Conservation (phyloP, 2,113 vertebrate species). For the Lasiurus borealis region DNA sequence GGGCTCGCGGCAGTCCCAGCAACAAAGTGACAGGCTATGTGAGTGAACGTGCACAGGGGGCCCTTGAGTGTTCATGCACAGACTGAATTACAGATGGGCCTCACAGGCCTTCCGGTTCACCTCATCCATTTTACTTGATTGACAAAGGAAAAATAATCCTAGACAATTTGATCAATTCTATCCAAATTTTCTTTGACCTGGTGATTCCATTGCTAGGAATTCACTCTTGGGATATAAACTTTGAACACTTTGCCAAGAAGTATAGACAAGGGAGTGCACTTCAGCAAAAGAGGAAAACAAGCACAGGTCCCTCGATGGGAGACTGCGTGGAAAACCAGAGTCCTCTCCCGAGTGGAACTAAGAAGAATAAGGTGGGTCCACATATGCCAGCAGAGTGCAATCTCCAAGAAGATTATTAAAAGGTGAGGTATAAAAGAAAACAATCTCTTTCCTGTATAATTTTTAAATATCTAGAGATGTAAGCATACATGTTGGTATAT, state of each 20-base stretch:
- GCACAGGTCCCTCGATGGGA: neutral
- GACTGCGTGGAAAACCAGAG: neutral
- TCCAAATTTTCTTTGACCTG: slow-evolving; percentile 5
- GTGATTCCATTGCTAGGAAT: neutral
- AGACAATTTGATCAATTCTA: neutral
- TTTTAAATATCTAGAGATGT: slow-evolving; percentile 1
- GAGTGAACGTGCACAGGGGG: neutral
- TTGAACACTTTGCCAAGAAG: slow-evolving; percentile 24
- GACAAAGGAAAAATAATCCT: neutral
- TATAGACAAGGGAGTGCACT: neutral
- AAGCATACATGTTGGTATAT: neutral
- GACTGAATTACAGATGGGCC: neutral
- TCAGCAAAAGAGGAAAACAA: neutral
- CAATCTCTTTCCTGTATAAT: neutral
- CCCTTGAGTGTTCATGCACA: neutral
- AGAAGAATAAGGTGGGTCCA: neutral
- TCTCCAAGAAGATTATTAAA: neutral
- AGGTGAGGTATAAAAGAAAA: neutral
- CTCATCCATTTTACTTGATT: neutral
- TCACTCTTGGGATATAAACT: neutral
- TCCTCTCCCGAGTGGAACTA: neutral
- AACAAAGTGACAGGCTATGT: neutral
- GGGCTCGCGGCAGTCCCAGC: neutral
- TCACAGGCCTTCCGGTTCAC: neutral
- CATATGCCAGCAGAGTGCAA: neutral